These are phyloP conservation scores for Haplotaxodon microlepis DNA, from an alignment of 2,113 vertebrate species.

Conservation along the genomic window DNA sequence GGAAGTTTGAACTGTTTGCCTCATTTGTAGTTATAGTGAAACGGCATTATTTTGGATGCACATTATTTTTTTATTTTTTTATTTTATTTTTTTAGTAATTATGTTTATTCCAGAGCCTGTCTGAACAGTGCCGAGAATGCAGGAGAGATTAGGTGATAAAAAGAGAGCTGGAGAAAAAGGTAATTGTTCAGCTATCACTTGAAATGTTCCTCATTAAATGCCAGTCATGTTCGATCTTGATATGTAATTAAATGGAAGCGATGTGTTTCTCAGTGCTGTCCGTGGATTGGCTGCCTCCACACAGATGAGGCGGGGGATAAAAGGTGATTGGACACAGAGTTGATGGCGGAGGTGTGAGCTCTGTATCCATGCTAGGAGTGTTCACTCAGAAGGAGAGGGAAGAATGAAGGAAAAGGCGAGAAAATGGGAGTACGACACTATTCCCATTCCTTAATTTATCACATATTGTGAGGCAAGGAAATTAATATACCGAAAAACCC, in stretches of 20 bases:
- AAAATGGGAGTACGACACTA: not conserved
- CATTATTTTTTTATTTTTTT: not conserved
- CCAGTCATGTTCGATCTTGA: slow-evolving; percentile 63
- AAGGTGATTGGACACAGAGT: slow-evolving; percentile 68
- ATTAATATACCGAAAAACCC: not conserved
- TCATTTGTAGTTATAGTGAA: not conserved
- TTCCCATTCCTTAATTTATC: not conserved
- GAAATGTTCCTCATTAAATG: slow-evolving; percentile 60
- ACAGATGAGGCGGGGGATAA: slow-evolving; percentile 42
- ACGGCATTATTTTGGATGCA: not conserved
- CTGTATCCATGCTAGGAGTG: slow-evolving; percentile 70
- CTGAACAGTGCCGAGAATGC: not conserved
- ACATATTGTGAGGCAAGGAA: not conserved
- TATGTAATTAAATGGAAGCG: slow-evolving; percentile 60
- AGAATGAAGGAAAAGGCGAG: slow-evolving; percentile 4
- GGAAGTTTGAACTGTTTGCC: not conserved
- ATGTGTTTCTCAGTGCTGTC: slow-evolving; percentile 25
- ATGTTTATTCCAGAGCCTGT: not conserved
- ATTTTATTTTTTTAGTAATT: not conserved
- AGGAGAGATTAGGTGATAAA: not conserved
- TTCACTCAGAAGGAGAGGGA: slow-evolving; percentile 42
- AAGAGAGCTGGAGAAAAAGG: not conserved
- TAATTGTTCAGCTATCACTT: slow-evolving; percentile 28
- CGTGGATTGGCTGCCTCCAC: slow-evolving; percentile 48
- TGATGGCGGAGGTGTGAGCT: slow-evolving; percentile 60